Evolutionary conservation across 2,113 vertebrate species (phyloP).

Genomic region (Hippopotamus amphibius): DNA sequence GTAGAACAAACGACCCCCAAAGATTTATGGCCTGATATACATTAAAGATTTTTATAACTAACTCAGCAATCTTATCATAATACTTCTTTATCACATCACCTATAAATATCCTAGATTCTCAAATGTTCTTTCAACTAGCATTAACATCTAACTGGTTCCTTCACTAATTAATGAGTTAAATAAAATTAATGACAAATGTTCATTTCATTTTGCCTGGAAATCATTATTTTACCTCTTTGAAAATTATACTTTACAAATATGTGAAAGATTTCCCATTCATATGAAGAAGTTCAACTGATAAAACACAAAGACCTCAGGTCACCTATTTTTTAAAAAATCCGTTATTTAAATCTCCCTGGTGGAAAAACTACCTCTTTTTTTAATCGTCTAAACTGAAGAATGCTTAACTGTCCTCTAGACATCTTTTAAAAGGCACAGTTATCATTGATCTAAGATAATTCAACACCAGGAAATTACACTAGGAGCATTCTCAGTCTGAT

Average conservation of each 20-base stretch:
- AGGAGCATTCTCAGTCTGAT: not conserved
- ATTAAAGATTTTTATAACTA: constrained; percentile 24
- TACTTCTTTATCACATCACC: not conserved
- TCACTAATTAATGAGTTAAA: constrained; percentile 7
- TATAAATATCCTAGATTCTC: not conserved
- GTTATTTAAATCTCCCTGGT: not conserved
- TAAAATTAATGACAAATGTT: not conserved
- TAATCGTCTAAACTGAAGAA: not conserved
- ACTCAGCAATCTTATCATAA: not conserved
- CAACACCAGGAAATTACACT: not conserved
- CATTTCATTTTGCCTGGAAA: not conserved
- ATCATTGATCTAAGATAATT: not conserved
- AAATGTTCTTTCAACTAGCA: constrained; percentile 11
- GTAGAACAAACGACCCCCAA: not conserved
- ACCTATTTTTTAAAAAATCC: not conserved
- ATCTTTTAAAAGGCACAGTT: not conserved
- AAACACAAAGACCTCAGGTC: not conserved
- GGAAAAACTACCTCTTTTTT: not conserved
- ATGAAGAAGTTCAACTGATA: not conserved
- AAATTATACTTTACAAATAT: constrained; percentile 43
- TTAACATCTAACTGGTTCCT: not conserved
- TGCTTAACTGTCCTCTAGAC: not conserved
- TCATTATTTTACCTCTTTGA: not conserved
- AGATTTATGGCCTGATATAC: not conserved
- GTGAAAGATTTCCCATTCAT: not conserved